These are phyloP conservation scores for Leptodactylus fuscus DNA, from an alignment of 2,113 vertebrate species.

Conservation along the genomic window DNA sequence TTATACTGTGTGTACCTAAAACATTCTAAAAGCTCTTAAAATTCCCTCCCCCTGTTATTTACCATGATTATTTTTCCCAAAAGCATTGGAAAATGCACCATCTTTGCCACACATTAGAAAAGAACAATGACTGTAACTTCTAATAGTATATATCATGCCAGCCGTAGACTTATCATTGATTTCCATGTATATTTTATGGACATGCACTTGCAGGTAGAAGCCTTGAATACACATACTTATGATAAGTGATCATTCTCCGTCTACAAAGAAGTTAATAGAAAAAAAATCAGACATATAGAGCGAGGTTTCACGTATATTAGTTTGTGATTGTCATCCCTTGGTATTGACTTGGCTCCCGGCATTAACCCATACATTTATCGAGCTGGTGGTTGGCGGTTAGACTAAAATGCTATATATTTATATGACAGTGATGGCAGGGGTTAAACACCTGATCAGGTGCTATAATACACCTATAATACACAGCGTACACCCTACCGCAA, in stretches of 20 bases:
- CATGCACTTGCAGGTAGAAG: conserved; percentile 14
- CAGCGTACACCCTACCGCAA: too few relatives aligned
- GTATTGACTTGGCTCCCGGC: too few relatives aligned
- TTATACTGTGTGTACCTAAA: conserved; percentile 59
- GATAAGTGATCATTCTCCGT: background rate
- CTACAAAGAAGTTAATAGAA: background rate
- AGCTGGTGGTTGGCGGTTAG: too few relatives aligned
- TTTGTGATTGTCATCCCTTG: background rate
- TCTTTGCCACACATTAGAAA: conserved; percentile 54
- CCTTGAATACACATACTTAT: background rate
- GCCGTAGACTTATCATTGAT: conserved; percentile 39
- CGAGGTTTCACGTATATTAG: background rate
- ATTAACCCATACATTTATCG: too few relatives aligned
- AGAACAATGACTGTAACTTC: conserved; percentile 43
- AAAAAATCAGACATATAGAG: background rate
- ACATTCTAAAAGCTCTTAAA: conserved; percentile 61
- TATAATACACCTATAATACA: too few relatives aligned
- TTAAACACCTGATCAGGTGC: too few relatives aligned
- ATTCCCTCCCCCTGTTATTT: conserved; percentile 59
- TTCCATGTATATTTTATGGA: conserved; percentile 30
- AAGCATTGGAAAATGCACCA: conserved; percentile 41
- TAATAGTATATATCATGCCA: conserved; percentile 41
- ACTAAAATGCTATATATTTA: too few relatives aligned
- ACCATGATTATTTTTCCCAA: conserved; percentile 54
- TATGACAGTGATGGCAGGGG: too few relatives aligned